Conservation (phyloP, 2,113 vertebrate genomes). For the Planiliza haematocheilus region DNA sequence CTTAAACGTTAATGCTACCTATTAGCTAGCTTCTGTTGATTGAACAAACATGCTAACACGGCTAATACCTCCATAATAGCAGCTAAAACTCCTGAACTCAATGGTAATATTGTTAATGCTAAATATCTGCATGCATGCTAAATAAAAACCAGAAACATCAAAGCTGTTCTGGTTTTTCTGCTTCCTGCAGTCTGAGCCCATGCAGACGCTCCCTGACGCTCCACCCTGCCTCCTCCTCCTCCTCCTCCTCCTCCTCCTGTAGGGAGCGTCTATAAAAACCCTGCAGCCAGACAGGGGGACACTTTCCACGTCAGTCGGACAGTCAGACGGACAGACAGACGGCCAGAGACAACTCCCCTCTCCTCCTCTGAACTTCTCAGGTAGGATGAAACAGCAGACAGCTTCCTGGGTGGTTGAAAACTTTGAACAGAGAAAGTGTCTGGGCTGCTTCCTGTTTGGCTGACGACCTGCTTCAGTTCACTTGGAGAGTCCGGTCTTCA, state of each 20-base stretch:
- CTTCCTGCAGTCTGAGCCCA: background rate
- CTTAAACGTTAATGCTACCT: too few relatives aligned
- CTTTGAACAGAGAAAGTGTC: too few relatives aligned
- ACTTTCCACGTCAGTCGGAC: conserved; percentile 63
- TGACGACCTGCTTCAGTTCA: too few relatives aligned
- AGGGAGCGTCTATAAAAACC: conserved; percentile 63
- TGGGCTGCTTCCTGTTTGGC: too few relatives aligned
- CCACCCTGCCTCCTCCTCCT: conserved; percentile 1
- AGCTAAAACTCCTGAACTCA: too few relatives aligned
- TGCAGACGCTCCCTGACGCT: conserved; percentile 55
- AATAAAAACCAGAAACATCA: background rate
- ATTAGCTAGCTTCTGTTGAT: too few relatives aligned
- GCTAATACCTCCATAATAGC: too few relatives aligned
- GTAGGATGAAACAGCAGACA: conserved; percentile 21
- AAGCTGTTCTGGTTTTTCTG: background rate
- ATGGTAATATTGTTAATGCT: too few relatives aligned
- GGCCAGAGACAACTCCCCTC: conserved; percentile 7
- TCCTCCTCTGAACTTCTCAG: conserved; percentile 33
- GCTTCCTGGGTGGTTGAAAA: background rate
- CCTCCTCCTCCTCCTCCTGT: background rate
- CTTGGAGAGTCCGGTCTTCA: too few relatives aligned
- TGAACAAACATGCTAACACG: too few relatives aligned
- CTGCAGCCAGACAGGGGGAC: background rate
- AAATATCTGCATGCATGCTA: too few relatives aligned
- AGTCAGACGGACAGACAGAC: conserved; percentile 44